Base-by-base conservation (phyloP, 2,113 vertebrate genomes). In the Xiphorhynchus elegans region DNA sequence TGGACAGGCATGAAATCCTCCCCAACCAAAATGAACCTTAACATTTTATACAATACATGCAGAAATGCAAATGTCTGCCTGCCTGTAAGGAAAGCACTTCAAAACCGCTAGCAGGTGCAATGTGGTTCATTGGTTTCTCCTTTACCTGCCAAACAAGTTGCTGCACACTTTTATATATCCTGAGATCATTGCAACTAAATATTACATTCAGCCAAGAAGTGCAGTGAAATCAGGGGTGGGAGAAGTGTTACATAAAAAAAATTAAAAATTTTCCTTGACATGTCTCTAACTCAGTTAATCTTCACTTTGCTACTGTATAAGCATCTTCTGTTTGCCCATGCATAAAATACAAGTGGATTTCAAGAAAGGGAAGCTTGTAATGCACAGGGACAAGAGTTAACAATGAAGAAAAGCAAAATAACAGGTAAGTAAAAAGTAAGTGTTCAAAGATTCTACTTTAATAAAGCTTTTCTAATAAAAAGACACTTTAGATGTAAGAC, bases 201-300 rank as follows among this genome's bases (percentile, higher is more conserved):
- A 40, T 0, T 47, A 6, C 9, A 33, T 28, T 63, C 77, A 44
- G 19, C 16, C 52, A 53, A 2, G 0, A 21, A 44, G 17, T 4
- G 10, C 40, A 72, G 37, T 28, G n/a, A 81, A 87, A 56, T 29
- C 0, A 0, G 46, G 6, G 18, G 46, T 11, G 8, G 44, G 10
- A 46, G 42, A 17, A 14, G 21, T 4, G 31, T 42, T 67, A 53
- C 3, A 8, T 39, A 14, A 52, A 82, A 56, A 68, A 31, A 39
- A 86, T 28, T 24, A 53, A 28, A 53, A 17, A 31, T 31, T 39
- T 87, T 79, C 66, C 0, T 2, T 46, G 17, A 31, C 25, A 15
- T 1, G 3, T 53, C 44, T 55, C 28, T 29, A 75, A 76, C 23
- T 77, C 3, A 0, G 14, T 53, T 87, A 84, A 47, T 76, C 58